Conservation (phyloP, 2,113 vertebrate genomes). For the Progne subis region DNA sequence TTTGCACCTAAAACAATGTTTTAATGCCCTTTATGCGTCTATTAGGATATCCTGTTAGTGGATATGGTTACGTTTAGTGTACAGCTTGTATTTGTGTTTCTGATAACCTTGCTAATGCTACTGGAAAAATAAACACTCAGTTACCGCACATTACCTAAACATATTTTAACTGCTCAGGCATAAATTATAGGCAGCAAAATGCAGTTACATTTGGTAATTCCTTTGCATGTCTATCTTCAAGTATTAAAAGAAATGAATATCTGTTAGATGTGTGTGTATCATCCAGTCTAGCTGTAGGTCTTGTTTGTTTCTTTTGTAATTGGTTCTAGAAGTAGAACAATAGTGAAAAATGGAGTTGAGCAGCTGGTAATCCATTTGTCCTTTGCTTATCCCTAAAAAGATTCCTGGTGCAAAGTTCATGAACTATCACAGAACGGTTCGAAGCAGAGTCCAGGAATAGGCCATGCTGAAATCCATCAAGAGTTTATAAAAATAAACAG, state of each 20-base stretch:
- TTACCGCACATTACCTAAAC: neutral
- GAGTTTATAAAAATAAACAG: neutral
- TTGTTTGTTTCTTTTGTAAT: neutral
- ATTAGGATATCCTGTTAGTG: neutral
- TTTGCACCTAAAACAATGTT: rapidly evolving
- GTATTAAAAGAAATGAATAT: neutral
- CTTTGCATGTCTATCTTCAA: neutral
- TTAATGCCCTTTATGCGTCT: neutral
- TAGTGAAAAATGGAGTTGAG: neutral
- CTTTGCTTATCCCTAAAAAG: neutral
- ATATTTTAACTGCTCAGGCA: neutral
- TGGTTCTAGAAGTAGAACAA: neutral
- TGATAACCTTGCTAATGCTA: neutral
- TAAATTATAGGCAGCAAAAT: neutral
- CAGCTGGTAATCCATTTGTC: neutral
- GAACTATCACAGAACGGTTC: neutral
- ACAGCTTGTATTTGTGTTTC: neutral
- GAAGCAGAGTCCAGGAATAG: neutral
- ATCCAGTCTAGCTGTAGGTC: neutral
- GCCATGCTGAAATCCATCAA: neutral
- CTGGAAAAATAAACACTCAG: neutral
- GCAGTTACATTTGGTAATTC: neutral
- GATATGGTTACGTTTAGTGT: neutral
- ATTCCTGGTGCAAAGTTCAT: neutral
- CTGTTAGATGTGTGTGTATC: rapidly evolving